Evolutionary conservation across 2,113 vertebrate species (phyloP).

Genomic region (Platycercus adscitus): DNA sequence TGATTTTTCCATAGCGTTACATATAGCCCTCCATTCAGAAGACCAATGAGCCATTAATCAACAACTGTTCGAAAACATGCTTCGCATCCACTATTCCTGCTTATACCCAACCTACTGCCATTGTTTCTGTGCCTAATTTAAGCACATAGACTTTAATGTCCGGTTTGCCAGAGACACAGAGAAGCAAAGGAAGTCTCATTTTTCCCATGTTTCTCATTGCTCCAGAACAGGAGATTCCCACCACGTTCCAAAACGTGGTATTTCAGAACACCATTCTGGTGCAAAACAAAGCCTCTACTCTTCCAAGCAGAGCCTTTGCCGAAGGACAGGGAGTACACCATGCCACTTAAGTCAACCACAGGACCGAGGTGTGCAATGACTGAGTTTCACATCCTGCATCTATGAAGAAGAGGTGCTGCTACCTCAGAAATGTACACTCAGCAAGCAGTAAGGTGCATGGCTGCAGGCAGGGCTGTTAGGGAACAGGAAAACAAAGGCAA

Average conservation of each 20-base stretch:
- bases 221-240: not conserved
- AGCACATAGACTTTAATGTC: not conserved
- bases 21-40: not conserved
- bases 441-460: not conserved
- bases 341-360: fast-evolving
- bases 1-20: not conserved
- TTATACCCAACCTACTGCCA: not conserved
- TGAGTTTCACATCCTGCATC: not conserved
- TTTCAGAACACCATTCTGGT: not conserved
- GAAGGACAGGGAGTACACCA: not conserved
- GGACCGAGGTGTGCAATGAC: not conserved
- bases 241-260: not conserved
- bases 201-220: not conserved
- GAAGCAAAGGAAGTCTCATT: not conserved
- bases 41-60: not conserved
- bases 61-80: not conserved
- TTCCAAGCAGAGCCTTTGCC: not conserved
- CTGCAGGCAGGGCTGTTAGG: not conserved
- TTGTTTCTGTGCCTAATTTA: not conserved
- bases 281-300: not conserved
- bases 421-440: not conserved
- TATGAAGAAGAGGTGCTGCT: not conserved
- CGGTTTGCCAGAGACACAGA: not conserved
- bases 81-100: not conserved
- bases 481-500: not conserved